Evolutionary conservation across 2,797 vertebrate genomes (phyloP).

Genomic region (Notoglanidium macrostoma): DNA sequence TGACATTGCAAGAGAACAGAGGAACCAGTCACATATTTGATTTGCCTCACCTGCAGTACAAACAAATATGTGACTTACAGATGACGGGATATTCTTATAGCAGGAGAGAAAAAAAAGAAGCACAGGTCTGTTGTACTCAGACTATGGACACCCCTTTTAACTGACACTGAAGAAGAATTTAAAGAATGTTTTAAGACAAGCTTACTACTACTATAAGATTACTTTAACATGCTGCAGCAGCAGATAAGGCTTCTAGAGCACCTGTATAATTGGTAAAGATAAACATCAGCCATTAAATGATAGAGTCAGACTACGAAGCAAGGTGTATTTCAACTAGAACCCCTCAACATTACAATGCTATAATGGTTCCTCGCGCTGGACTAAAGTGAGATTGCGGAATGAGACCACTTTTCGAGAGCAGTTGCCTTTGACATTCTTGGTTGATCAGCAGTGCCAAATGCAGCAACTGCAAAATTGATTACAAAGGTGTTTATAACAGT

Average conservation of each 20-base stretch:
- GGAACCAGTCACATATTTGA: conserved; percentile 4
- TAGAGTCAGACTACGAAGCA: conserved; percentile 24
- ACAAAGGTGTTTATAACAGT: conserved; percentile 39
- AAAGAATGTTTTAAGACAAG: neutral
- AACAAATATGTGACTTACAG: neutral
- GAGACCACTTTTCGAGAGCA: neutral
- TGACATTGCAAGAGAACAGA: conserved; percentile 12
- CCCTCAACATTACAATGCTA: conserved; percentile 14
- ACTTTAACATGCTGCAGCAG: conserved; percentile 4
- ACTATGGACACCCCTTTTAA: neutral
- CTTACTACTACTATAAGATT: conserved; percentile 1
- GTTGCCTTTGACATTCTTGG: conserved; percentile 22
- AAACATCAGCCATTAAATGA: conserved; percentile 30
- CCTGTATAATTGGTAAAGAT: conserved; percentile 9
- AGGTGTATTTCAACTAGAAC: conserved; percentile 17
- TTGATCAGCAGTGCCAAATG: conserved; percentile 31
- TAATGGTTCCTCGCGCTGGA: neutral
- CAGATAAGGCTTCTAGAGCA: conserved; percentile 6
- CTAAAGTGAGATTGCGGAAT: neutral
- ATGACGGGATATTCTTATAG: neutral
- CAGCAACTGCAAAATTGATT: conserved; percentile 35
- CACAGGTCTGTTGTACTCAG: neutral
- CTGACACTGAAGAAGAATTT: neutral
- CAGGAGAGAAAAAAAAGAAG: neutral
- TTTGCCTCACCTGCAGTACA: neutral